A percentile compares a stretch with the other conserved stretches of the same genome.
phyloP scores from a whole-genome alignment of 2,113 vertebrate genomes.

The Laterallus jamaicensis region DNA sequence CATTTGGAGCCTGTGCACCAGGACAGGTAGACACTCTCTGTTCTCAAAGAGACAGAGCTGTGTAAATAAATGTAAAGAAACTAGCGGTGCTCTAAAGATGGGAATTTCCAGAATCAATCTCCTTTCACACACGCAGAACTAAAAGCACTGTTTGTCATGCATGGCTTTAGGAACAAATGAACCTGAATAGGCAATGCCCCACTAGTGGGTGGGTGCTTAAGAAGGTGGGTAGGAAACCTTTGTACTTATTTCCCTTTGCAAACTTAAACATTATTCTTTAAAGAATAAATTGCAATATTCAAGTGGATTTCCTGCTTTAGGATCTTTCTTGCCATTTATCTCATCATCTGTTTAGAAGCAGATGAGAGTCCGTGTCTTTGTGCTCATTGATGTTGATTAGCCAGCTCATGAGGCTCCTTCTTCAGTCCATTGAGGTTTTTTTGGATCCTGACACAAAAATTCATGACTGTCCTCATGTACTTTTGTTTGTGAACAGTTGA shows the following conservation, averaged over 20 bases:
- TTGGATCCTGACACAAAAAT: not conserved
- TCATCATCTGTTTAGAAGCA: not conserved
- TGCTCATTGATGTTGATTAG: not conserved
- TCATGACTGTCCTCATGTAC: not conserved
- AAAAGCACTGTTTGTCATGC: not conserved
- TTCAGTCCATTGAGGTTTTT: not conserved
- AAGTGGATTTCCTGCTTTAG: not conserved
- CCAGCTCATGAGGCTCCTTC: not conserved
- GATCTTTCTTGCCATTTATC: not conserved
- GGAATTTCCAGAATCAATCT: not conserved
- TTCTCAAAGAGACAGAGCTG: not conserved
- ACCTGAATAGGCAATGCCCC: not conserved
- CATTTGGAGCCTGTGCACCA: not conserved
- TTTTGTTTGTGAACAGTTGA: not conserved
- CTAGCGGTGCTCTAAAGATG: not conserved
- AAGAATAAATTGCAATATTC: not conserved
- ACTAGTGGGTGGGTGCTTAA: not conserved
- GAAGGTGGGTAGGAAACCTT: not conserved
- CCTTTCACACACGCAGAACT: not conserved
- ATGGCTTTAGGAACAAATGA: not conserved
- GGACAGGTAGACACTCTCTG: not conserved
- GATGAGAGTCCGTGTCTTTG: not conserved
- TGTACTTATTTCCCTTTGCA: not conserved
- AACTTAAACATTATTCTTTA: not conserved
- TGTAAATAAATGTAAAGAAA: not conserved